These are phyloP conservation scores for Hypocryptadius cinnamomeus DNA, from an alignment of 2,113 vertebrate species.

Conservation along the genomic window DNA sequence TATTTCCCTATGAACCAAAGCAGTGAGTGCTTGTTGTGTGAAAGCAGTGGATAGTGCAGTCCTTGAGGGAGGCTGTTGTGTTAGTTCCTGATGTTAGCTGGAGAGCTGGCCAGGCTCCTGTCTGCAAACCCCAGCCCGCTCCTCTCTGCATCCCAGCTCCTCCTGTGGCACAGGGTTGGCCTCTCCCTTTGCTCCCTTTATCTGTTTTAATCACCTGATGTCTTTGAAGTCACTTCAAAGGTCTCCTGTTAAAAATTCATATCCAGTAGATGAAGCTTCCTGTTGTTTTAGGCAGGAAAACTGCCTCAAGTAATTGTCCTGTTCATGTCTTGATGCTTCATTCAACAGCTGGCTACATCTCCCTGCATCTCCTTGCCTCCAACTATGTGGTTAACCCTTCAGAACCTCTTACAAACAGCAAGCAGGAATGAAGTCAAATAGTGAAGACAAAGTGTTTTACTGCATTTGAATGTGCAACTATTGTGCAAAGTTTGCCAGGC, in stretches of 20 bases:
- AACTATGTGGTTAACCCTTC: background rate
- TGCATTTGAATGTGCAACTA: background rate
- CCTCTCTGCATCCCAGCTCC: background rate
- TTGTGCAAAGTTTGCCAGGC: background rate
- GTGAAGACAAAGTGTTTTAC: background rate
- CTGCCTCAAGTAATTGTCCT: background rate
- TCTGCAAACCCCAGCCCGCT: background rate
- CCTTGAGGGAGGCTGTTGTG: background rate
- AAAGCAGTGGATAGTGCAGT: background rate
- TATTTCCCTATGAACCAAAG: background rate
- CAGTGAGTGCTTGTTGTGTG: background rate
- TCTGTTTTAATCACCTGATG: background rate
- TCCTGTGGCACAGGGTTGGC: background rate
- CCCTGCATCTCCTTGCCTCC: background rate
- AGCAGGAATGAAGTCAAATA: background rate
- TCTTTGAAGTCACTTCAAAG: conserved; percentile 41
- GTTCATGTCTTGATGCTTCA: background rate
- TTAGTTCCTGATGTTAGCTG: background rate
- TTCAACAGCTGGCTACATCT: background rate
- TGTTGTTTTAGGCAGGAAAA: background rate
- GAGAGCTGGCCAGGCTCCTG: background rate
- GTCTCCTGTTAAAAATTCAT: background rate
- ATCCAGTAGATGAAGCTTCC: background rate
- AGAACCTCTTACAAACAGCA: background rate
- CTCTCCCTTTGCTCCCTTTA: background rate